phyloP scores from a whole-genome alignment of 2,888 invertebrate species.

The Hirtodrosophila duncani region DNA sequence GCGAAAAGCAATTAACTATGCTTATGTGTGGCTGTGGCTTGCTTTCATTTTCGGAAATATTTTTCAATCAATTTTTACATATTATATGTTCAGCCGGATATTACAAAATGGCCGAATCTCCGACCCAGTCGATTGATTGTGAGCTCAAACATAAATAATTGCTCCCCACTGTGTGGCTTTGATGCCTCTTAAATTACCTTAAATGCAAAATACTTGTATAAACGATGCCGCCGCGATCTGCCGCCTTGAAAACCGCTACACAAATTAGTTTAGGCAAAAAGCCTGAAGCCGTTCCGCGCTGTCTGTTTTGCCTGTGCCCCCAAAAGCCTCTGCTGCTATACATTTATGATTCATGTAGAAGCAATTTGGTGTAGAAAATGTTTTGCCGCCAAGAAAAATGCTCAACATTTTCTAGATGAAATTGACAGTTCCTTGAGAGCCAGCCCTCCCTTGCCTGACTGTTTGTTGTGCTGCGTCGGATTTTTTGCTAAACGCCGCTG shows the following conservation, averaged over 20 bases:
- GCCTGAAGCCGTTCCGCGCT: constrained; percentile 20
- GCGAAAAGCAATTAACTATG: constrained; percentile 58
- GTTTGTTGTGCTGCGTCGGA: not conserved
- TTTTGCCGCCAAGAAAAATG: constrained; percentile 11
- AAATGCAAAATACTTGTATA: constrained; percentile 25
- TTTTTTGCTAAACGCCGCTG: constrained; percentile 28
- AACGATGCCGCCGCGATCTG: constrained; percentile 12
- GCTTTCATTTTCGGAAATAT: constrained; percentile 15
- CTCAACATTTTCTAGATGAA: constrained; percentile 17
- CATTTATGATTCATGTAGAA: constrained; percentile 25
- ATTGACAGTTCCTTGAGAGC: constrained; percentile 22
- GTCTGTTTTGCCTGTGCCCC: constrained; percentile 8
- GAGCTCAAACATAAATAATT: constrained; percentile 45
- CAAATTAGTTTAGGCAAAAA: constrained; percentile 63
- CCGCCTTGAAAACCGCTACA: constrained; percentile 49
- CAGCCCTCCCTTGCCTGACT: constrained; percentile 3
- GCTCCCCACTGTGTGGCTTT: constrained; percentile 25
- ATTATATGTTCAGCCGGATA: constrained; percentile 66
- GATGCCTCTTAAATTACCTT: constrained; percentile 17
- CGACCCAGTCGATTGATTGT: constrained; percentile 48
- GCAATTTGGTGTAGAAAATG: too few relatives aligned
- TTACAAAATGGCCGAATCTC: constrained; percentile 59
- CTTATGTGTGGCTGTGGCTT: constrained; percentile 19
- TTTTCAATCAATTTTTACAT: constrained; percentile 50
- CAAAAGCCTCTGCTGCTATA: not conserved